Evolutionary conservation across 1,140 invertebrate genomes (phyloP), one percentile per base, ranked within the genome.

Genomic region (Pogonomyrmex barbatus): DNA sequence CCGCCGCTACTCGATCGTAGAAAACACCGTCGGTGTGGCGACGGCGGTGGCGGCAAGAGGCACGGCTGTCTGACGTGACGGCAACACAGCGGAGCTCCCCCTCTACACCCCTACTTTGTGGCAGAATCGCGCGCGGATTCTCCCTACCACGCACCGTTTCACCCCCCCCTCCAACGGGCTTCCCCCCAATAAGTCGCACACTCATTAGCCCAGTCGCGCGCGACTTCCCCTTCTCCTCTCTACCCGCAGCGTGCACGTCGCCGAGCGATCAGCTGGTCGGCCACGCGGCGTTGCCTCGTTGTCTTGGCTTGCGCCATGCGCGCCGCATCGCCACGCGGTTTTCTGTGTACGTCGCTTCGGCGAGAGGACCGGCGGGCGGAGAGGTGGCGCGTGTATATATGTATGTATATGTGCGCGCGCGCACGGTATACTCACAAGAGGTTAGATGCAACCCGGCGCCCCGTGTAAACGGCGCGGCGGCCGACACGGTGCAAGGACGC

Each of bases 1-100:
- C 95, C 79, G 68, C 68, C 68, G 54, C 54, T 95, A 95, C 95
- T 96, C 94, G 93, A 95, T 95, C 93, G 94, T 93, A 92, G 92
- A 94, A 95, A 95, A 94, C 94, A 94, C 91, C 92, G 92, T 62
- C 56, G 67, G 42, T 60, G 63, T 88, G 60, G 73, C 67, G 67
- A 79, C 87, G 86, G 81, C 75, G 70, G 85, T 89, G 84, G 68
- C 87, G 87, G 82, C 87, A 87, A 90, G 79, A 89, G 75, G 56
- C 89, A 90, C 88, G 88, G 87, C 85, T 89, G 88, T 90, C 89
- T 92, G 90, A 92, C 89, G 88, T 90, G 92, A 92, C 86, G 90
- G 90, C 91, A 93, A 93, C 90, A 89, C 87, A 92, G 91, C 89
- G 88, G n/a, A 9, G 0, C 76, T 39, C 79, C 82, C 81, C 77